Conservation (phyloP, 2,113 vertebrate genomes). For the Limnothrissa miodon region DNA sequence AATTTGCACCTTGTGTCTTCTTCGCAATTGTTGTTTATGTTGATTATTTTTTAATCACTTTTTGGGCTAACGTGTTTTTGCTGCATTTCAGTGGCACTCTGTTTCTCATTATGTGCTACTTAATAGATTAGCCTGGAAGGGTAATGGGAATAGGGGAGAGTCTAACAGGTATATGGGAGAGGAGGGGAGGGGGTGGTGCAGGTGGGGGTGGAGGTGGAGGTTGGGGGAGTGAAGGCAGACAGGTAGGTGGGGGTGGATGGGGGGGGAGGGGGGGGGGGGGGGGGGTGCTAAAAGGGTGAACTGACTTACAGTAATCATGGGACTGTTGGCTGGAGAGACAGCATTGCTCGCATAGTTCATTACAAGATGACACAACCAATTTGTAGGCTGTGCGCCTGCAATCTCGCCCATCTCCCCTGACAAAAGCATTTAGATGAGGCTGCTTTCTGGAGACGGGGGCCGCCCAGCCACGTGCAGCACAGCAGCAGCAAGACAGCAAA, state of each 20-base stretch:
- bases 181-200: neutral
- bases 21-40: neutral
- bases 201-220: slow-evolving; percentile 21
- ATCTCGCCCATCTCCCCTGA: slow-evolving; percentile 79
- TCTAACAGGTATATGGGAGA: slow-evolving; percentile 45
- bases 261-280: slow-evolving; percentile 20
- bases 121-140: neutral
- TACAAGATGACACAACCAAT: slow-evolving; percentile 81
- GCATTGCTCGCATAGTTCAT: slow-evolving; percentile 77
- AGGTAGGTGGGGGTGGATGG: neutral
- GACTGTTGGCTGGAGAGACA: slow-evolving; percentile 70
- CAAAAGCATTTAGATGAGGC: slow-evolving; percentile 80
- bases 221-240: neutral
- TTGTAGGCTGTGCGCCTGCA: slow-evolving; percentile 73
- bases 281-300: slow-evolving; percentile 38
- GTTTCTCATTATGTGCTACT: slow-evolving; percentile 18
- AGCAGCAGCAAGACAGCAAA: slow-evolving; percentile 64
- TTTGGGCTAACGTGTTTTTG: neutral
- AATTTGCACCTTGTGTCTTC: neutral
- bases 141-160: slow-evolving; percentile 15
- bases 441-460: slow-evolving; percentile 59
- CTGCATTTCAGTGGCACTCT: slow-evolving; percentile 6
- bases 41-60: neutral
- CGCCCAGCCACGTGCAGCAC: slow-evolving; percentile 26
- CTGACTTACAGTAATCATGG: slow-evolving; percentile 67